These are phyloP conservation scores for Pseudomyrmex pallidus DNA, from an alignment of 1,140 invertebrate species.

Conservation along the genomic window DNA sequence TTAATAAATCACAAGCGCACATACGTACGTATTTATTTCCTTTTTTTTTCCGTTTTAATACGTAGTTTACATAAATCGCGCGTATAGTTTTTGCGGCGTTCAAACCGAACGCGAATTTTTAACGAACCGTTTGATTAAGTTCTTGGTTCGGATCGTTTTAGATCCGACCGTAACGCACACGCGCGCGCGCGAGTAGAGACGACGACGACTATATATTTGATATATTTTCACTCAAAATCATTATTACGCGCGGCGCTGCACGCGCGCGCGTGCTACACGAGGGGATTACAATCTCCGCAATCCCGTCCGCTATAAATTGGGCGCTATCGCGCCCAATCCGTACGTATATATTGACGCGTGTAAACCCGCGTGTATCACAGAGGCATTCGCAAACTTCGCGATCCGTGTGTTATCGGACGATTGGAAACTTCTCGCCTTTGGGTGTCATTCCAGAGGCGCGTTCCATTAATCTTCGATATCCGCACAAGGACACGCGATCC, in stretches of 20 bases:
- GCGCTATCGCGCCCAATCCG: constrained; percentile 68
- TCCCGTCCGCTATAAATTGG: constrained; percentile 77
- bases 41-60: constrained; percentile 15
- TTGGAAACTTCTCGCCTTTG: constrained; percentile 12
- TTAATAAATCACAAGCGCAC: not conserved
- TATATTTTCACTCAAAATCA: constrained; percentile 75
- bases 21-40: not conserved
- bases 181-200: constrained; percentile 55
- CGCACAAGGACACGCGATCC: not conserved
- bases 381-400: constrained; percentile 30
- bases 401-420: not conserved
- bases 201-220: constrained; percentile 67
- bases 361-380: constrained; percentile 12
- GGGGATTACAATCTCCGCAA: constrained; percentile 75
- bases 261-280: constrained; percentile 55
- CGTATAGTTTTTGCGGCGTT: constrained; percentile 13
- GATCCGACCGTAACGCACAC: constrained; percentile 69
- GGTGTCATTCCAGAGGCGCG: not conserved
- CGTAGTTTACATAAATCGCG: not conserved
- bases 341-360: constrained; percentile 29
- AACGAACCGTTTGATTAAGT: constrained; percentile 11
- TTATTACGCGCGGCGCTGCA: constrained; percentile 75
- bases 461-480: constrained; percentile 53
- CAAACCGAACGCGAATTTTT: constrained; percentile 23
- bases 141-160: constrained; percentile 48